phyloP scores from a whole-genome alignment of 2,888 invertebrate genomes.

The Sturmia bella region DNA sequence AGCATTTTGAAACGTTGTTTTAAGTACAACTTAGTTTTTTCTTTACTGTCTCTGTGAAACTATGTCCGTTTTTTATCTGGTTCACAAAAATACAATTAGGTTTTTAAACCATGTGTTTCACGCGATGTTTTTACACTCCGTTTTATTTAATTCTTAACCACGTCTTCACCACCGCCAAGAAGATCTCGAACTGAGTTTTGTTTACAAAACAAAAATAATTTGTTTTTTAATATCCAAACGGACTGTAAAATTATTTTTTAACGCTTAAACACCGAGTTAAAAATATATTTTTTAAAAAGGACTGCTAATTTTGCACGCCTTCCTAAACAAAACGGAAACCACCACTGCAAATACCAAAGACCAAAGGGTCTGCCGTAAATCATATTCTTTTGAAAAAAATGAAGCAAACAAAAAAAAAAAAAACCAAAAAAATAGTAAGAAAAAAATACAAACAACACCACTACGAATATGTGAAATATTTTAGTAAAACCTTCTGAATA shows the following conservation, averaged over 20 bases:
- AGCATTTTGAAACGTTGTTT: too few relatives aligned
- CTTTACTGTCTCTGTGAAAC: too few relatives aligned
- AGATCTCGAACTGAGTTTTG: constrained; percentile 80
- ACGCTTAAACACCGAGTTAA: constrained; percentile 48
- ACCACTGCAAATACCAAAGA: constrained; percentile 4
- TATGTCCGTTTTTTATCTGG: too few relatives aligned
- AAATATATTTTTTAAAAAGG: constrained; percentile 31
- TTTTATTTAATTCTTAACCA: constrained; percentile 48
- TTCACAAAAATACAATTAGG: too few relatives aligned
- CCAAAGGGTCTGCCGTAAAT: constrained; percentile 80
- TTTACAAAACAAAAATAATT: constrained; percentile 78
- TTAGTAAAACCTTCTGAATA: constrained; percentile 69
- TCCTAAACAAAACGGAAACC: constrained; percentile 32
- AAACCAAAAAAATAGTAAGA: background rate
- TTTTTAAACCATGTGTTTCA: background rate
- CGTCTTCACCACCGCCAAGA: constrained; percentile 76
- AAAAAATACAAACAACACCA: too few relatives aligned
- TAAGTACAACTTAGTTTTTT: too few relatives aligned
- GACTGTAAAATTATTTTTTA: constrained; percentile 66
- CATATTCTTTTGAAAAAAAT: constrained; percentile 73
- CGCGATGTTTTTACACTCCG: background rate
- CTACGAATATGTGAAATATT: constrained; percentile 9
- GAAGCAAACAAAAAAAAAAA: constrained; percentile 50
- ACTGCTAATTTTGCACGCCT: constrained; percentile 64
- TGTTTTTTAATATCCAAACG: constrained; percentile 62